phyloP scores from a whole-genome alignment of 2,888 invertebrate species.

The Adelognathus sp. region DNA sequence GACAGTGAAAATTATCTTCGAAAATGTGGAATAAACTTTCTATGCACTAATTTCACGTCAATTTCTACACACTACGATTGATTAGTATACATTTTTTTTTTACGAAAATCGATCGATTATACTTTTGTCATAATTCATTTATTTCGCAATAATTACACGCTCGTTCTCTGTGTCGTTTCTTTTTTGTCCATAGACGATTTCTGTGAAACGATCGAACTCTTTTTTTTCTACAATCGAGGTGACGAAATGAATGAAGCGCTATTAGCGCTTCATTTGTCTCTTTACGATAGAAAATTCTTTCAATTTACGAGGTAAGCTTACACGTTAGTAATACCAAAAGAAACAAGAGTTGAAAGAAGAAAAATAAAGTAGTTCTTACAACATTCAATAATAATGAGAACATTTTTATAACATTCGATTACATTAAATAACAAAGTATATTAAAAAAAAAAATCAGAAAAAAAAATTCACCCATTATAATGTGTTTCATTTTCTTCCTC shows the following conservation, averaged over 20 bases:
- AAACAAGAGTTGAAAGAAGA: no score
- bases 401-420: constrained; percentile 78
- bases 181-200: not conserved
- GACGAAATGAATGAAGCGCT: constrained; percentile 63
- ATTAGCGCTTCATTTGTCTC: constrained; percentile 43
- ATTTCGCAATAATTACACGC: constrained; percentile 1
- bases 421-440: constrained; percentile 81
- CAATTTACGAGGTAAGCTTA: constrained; percentile 78
- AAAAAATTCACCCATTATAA: no score
- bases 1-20: not conserved
- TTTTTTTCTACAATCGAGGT: constrained; percentile 28
- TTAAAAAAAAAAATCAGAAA: constrained; percentile 76
- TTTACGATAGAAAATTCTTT: constrained; percentile 77
- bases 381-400: constrained; percentile 78
- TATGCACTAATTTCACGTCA: not conserved
- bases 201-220: not conserved
- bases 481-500: not conserved
- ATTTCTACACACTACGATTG: constrained; percentile 9
- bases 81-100: not conserved
- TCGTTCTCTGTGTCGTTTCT: not conserved
- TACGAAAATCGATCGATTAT: constrained; percentile 6
- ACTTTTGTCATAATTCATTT: constrained; percentile 8
- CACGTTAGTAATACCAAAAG: constrained; percentile 78
- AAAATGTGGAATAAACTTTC: not conserved
- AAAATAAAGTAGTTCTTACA: no score